phyloP scores from a whole-genome alignment of 2,888 invertebrate species.

The Muschampia plurimacula region DNA sequence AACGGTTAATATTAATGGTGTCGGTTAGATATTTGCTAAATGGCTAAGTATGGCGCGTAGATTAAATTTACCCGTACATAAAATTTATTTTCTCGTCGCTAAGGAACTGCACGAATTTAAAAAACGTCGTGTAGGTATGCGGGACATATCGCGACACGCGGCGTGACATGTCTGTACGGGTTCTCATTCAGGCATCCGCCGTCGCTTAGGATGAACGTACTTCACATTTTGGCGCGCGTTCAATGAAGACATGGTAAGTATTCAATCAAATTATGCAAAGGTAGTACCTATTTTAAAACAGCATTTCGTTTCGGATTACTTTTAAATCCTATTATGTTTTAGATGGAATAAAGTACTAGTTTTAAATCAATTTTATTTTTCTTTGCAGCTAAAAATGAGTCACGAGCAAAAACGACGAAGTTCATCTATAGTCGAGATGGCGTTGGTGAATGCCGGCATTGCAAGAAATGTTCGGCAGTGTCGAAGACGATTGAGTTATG shows the following conservation, averaged over 20 bases:
- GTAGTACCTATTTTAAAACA: constrained; percentile 2
- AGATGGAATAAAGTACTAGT: background rate
- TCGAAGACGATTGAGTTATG: constrained; percentile 9
- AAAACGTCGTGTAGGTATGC: constrained; percentile 2
- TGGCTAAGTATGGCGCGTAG: no score
- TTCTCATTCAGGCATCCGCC: constrained; percentile 2
- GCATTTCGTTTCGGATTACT: background rate
- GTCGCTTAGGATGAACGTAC: constrained; percentile 4
- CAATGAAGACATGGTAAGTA: constrained; percentile 6
- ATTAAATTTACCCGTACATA: no score
- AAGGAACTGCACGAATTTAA: constrained; percentile 6
- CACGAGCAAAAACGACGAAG: constrained; percentile 3
- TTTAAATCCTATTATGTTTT: background rate
- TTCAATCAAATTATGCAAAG: constrained; percentile 5
- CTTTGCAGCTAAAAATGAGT: constrained; percentile 8
- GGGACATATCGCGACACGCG: background rate
- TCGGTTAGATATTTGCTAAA: no score
- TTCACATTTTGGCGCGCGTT: constrained; percentile 7
- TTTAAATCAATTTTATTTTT: constrained; percentile 7
- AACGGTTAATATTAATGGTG: no score
- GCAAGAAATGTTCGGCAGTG: constrained; percentile 6
- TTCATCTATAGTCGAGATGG: constrained; percentile 8
- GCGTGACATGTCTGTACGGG: background rate
- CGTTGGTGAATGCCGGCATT: constrained; percentile 6
- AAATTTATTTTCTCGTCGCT: constrained; percentile 7